Evolutionary conservation across 2,888 invertebrate species (phyloP), one percentile per base, ranked within the genome.

Genomic region (Diplazon laetatorius): DNA sequence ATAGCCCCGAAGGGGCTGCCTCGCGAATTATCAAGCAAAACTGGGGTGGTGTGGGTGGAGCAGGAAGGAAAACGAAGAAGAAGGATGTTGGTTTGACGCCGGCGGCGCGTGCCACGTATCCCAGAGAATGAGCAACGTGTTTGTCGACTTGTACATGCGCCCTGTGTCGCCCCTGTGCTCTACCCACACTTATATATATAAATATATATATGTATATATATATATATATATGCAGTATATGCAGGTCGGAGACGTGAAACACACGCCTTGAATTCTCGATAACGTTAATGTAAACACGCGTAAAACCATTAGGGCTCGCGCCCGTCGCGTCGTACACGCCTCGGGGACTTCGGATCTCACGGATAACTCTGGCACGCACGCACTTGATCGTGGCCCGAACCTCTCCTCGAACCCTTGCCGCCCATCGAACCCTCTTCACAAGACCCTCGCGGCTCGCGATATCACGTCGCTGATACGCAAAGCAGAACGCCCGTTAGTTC

Each of bases 201-300:
- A n/a, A n/a, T n/a, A n/a, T n/a, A n/a, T n/a, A n/a, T n/a, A n/a
- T n/a, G n/a, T n/a, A n/a, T n/a, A n/a, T n/a, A n/a, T n/a, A n/a
- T 68, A 10, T 35, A 46, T 16, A 46, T 35, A 65, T 55, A 55
- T 37, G 44, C n/a, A n/a, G n/a, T n/a, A n/a, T n/a, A n/a, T n/a
- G 30, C 55, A 55, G 42, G 60, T 57, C 18, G 55, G 63, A 48
- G 55, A 75, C 18, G 50, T 44, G 69, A 55, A 69, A 55, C 72
- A 78, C 78, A 82, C 82, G 82, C 80, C 83, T 83, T 72, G 78
- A 82, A 84, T 75, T 66, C 63, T 44, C 80, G 87, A 87, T 87
- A 86, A 87, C 82, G 84, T 82, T 85, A 87, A 86, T 86, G 85
- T 82, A 85, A 87, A 87, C 86, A 86, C 82, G 81, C 85, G 86